Evolutionary conservation across 2,113 vertebrate species (phyloP), one percentile per base, ranked within the genome.

Genomic region (Gavialis gangeticus): DNA sequence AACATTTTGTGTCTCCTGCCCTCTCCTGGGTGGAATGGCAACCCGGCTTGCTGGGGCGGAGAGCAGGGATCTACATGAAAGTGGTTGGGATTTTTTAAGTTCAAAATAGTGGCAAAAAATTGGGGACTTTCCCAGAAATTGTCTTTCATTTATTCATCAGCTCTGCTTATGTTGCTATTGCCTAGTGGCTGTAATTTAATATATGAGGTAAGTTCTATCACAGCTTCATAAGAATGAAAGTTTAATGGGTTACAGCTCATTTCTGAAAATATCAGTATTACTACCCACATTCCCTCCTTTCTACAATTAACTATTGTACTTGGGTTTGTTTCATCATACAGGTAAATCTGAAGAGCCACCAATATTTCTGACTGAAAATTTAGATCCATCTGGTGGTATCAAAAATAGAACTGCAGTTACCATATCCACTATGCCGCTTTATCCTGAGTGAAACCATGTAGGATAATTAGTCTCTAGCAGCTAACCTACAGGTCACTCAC

Each of bases 401-500:
- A 15, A 22, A 73, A 73, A 73, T 25, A 54, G 71, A 73, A 54
- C 19, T 66, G 34, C 55, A 55, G 21, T 12, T 62, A 54, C 24
- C 58, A 57, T 71, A 2, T 1, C 15, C 62, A 25, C 60, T 34
- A 46, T 46, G 82, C 75, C 12, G 57, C 69, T 37, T 71, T 0
- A 0, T 12, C 22, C 12, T 54, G 14, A 56, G 24, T 1, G 1
- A 1, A 10, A 4, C 30, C 22, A 34, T 60, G 75, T 46, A 34
- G 55, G 16, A 64, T 6, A 1, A 3, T 25, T 62, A n/a, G 24
- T 5, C 37, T 56, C 8, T 76, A 64, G 34, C 54, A 64, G 7
- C 73, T 24, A 78, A 28, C 56, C 27, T 54, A 16, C 30, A 27
- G 7, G 2, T 12, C 30, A 87, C 97, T 98, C 96, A 97, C 97